Base-by-base conservation (phyloP, 2,113 vertebrate genomes). In the Turnix velox region DNA sequence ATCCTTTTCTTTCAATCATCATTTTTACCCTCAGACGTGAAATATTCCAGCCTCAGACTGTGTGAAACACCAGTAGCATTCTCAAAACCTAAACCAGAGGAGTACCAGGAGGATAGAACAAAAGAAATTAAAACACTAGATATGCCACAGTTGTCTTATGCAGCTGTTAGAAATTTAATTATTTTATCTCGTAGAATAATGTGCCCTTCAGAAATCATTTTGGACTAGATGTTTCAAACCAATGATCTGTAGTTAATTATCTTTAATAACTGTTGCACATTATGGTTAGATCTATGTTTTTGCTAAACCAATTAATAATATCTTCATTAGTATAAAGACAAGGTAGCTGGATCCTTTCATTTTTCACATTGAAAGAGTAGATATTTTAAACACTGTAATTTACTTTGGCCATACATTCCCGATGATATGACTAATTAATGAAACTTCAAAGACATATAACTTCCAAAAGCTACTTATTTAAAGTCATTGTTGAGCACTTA, bases 231-330 rank as follows among this genome's bases (percentile, higher is more conserved):
- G 97, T 98, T 98, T 98, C 98, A 98, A 98, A 98, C 97, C 98
- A 98, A 98, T 98, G 98, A 98, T 98, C 98, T 98, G 97, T 98
- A 98, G 97, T 98, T 98, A 98, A 98, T 98, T 98, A 98, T 98
- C 98, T 98, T 98, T 98, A 98, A 98, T 98, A 98, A 98, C 98
- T 98, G 98, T 98, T 98, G 98, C 98, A 98, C 98, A 98, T 98
- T 98, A 98, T 97, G 97, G 98, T 97, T 98, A 98, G 98, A 98
- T 98, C 98, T 98, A 98, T 98, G 98, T 98, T 98, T 98, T 98
- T 98, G 98, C 98, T 98, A 98, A 98, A 98, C 98, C 98, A 98
- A 98, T 98, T 98, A 98, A 98, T 98, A 98, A 98, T 98, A 98
- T 98, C 98, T 98, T 98, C 98, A 98, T 98, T 98, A 98, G 98